phyloP scores from a whole-genome alignment of 2,888 invertebrate genomes.

The Pseudococcus viburni region DNA sequence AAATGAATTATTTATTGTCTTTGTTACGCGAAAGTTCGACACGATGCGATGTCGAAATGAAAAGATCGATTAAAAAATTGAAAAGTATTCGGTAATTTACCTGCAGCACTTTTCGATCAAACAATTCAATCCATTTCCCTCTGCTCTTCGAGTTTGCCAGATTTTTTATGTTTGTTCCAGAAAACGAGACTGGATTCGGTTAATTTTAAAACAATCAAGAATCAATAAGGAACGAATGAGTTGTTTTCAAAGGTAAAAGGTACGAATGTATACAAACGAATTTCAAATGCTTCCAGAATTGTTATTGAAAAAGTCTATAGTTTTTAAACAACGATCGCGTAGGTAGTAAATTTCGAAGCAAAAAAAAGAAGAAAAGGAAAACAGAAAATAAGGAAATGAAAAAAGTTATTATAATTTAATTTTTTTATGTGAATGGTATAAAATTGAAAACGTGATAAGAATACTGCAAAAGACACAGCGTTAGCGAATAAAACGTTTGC shows the following conservation, averaged over 20 bases:
- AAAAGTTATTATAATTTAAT: conserved; percentile 56
- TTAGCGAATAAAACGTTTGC: neutral
- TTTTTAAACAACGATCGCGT: neutral
- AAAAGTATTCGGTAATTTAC: no score
- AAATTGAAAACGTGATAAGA: conserved; percentile 53
- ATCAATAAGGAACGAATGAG: neutral
- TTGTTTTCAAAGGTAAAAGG: neutral
- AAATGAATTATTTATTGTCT: conserved; percentile 7
- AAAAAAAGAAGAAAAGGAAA: neutral
- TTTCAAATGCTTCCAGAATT: neutral
- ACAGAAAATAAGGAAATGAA: conserved; percentile 41
- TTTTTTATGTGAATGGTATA: conserved; percentile 30
- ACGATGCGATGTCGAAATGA: no score
- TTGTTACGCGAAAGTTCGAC: neutral
- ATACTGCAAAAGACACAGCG: neutral
- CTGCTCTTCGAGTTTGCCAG: no score
- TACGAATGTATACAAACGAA: neutral
- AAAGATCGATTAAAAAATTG: no score
- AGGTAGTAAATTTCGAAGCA: conserved; percentile 2
- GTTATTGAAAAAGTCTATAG: neutral
- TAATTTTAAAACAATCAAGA: no score
- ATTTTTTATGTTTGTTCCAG: neutral
- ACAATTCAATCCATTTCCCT: no score
- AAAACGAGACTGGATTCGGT: neutral
- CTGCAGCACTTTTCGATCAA: no score